Evolutionary conservation across 30 jellyfish, hydroid and myxozoan species (phyloP).

Genomic region (Hydractinia echinata): DNA sequence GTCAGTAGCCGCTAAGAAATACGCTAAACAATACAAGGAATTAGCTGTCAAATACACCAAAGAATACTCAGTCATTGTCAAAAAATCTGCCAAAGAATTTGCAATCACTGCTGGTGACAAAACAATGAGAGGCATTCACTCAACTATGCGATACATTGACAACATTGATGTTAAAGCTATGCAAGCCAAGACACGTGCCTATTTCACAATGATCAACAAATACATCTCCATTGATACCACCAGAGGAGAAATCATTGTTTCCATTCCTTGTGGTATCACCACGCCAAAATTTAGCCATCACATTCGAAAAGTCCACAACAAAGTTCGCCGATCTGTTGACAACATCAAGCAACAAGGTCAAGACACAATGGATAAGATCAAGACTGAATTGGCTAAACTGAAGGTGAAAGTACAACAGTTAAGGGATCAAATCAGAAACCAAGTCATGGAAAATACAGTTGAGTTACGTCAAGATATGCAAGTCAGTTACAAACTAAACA

Average conservation of each 20-base stretch:
- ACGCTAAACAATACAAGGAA: slow-evolving; percentile 28
- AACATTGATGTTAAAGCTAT: slow-evolving; percentile 48
- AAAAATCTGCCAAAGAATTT: slow-evolving; percentile 14
- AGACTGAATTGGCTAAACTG: slow-evolving; percentile 37
- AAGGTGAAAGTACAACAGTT: slow-evolving; percentile 46
- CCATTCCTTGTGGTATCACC: slow-evolving; percentile 51
- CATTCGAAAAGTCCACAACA: slow-evolving; percentile 27
- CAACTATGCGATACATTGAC: slow-evolving; percentile 53
- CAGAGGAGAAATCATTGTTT: slow-evolving; percentile 47
- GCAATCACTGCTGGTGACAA: slow-evolving; percentile 1
- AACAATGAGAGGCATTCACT: slow-evolving; percentile 55
- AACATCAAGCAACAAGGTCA: slow-evolving; percentile 38
- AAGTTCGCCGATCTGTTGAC: slow-evolving; percentile 47
- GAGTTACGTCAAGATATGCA: slow-evolving; percentile 73
- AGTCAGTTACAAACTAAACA: slow-evolving; percentile 46
- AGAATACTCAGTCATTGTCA: neutral
- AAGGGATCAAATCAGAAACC: slow-evolving; percentile 1
- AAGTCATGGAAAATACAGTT: slow-evolving; percentile 60
- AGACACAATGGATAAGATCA: slow-evolving; percentile 33
- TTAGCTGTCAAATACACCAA: slow-evolving; percentile 11
- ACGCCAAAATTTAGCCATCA: slow-evolving; percentile 79
- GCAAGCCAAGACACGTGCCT: slow-evolving; percentile 5
- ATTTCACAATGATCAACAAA: slow-evolving; percentile 40
- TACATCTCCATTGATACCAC: slow-evolving; percentile 68
- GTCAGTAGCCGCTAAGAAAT: slow-evolving; percentile 37